Conservation (phyloP, 2,113 vertebrate species). For the Xiphophorus hellerii region DNA sequence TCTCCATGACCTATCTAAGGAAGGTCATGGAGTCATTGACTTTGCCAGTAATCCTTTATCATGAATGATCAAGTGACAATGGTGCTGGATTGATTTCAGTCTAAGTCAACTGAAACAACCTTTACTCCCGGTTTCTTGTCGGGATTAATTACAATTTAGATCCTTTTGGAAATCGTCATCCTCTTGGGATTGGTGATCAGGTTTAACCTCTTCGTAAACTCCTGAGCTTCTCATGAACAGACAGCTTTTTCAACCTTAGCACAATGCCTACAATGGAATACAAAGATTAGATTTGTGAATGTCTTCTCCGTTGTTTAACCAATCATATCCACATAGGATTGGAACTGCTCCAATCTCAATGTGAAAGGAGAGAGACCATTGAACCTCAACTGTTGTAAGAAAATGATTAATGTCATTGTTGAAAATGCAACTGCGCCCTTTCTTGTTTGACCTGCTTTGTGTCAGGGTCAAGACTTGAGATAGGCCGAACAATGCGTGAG, state of each 20-base stretch:
- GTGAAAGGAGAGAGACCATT: constrained; percentile 6
- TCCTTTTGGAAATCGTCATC: neutral
- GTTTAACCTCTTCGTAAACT: neutral
- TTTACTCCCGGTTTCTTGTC: neutral
- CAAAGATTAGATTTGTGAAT: neutral
- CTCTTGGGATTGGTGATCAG: neutral
- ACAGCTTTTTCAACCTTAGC: neutral
- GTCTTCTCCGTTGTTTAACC: neutral
- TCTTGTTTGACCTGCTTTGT: constrained; percentile 18
- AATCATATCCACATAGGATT: neutral
- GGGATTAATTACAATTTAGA: neutral
- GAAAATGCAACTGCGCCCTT: constrained; percentile 2
- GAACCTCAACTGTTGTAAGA: constrained; percentile 1
- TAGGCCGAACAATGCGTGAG: constrained; percentile 7
- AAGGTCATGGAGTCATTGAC: neutral
- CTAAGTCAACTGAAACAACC: neutral
- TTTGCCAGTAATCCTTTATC: neutral
- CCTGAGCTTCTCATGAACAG: too few species aligned
- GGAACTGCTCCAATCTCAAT: neutral
- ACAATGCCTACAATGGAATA: neutral
- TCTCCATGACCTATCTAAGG: neutral
- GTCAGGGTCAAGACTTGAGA: constrained; percentile 54
- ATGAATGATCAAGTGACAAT: neutral
- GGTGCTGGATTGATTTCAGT: neutral
- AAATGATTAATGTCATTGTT: constrained; percentile 43